These are phyloP conservation scores for Chloropsis cyanopogon DNA, from an alignment of 2,113 vertebrate genomes.

Conservation along the genomic window DNA sequence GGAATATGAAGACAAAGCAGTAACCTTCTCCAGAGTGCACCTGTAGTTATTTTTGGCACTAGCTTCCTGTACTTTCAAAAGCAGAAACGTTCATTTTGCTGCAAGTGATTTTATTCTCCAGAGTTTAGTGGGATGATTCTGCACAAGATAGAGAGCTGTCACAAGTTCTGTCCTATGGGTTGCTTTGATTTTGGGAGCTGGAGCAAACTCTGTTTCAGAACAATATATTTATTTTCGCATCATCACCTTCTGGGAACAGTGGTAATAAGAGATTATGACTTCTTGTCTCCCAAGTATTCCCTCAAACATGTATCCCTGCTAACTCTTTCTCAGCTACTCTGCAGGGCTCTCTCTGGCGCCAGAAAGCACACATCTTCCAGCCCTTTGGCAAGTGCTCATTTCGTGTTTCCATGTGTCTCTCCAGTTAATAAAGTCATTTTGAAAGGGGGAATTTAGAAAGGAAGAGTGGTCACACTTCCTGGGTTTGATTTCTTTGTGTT, in stretches of 20 bases:
- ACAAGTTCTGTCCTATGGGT: neutral
- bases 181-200: neutral
- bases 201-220: neutral
- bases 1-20: neutral
- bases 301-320: neutral
- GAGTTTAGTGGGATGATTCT: neutral
- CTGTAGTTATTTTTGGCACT: neutral
- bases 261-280: neutral
- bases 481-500: neutral
- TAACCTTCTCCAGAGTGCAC: neutral
- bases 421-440: neutral
- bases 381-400: neutral
- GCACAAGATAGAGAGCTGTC: neutral
- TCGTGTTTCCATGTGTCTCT: neutral
- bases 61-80: neutral
- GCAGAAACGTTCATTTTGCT: neutral
- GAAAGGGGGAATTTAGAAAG: neutral
- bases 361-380: neutral
- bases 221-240: conserved; percentile 4
- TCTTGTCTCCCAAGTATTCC: neutral
- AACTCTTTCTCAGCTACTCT: neutral
- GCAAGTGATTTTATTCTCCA: neutral
- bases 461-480: neutral
- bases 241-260: neutral
- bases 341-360: neutral